These are phyloP conservation scores for Micoletzkya japonica DNA, from an alignment of 2,888 invertebrate species.

Conservation along the genomic window DNA sequence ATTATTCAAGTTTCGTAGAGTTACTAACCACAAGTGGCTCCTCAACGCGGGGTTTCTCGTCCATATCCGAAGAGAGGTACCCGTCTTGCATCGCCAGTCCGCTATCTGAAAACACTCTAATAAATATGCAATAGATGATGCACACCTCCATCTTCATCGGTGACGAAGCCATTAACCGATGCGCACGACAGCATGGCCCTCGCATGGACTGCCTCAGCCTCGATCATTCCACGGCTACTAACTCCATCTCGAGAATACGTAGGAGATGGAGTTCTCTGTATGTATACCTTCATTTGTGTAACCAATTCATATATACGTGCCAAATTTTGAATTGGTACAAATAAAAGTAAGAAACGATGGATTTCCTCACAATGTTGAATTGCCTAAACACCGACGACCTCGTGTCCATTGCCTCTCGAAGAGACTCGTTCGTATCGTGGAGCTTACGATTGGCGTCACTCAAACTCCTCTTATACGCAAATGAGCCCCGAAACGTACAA, in stretches of 20 bases:
- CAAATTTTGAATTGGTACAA: background rate
- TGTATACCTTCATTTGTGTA: background rate
- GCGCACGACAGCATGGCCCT: constrained; percentile 7
- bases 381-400: constrained; percentile 48
- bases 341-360: no score
- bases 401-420: constrained; percentile 67
- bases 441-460: constrained; percentile 71
- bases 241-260: constrained; percentile 22
- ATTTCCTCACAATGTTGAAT: constrained; percentile 50
- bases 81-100: constrained; percentile 28
- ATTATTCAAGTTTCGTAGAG: background rate
- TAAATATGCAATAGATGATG: no score
- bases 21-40: constrained; percentile 11
- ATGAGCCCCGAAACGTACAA: constrained; percentile 65
- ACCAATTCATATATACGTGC: background rate
- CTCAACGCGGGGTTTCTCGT: constrained; percentile 20
- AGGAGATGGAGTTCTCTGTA: constrained; percentile 24
- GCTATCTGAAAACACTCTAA: constrained; percentile 12
- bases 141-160: constrained; percentile 26
- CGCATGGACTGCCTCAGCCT: constrained; percentile 18
- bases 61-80: constrained; percentile 23
- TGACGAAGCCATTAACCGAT: constrained; percentile 20
- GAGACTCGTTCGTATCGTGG: constrained; percentile 71
- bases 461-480: constrained; percentile 30
- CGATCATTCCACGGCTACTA: background rate